A percentile compares a stretch with the other conserved stretches of the same genome.
Evolutionary conservation across 2,888 invertebrate genomes (phyloP).

Genomic region (Standfussiana lucernea): DNA sequence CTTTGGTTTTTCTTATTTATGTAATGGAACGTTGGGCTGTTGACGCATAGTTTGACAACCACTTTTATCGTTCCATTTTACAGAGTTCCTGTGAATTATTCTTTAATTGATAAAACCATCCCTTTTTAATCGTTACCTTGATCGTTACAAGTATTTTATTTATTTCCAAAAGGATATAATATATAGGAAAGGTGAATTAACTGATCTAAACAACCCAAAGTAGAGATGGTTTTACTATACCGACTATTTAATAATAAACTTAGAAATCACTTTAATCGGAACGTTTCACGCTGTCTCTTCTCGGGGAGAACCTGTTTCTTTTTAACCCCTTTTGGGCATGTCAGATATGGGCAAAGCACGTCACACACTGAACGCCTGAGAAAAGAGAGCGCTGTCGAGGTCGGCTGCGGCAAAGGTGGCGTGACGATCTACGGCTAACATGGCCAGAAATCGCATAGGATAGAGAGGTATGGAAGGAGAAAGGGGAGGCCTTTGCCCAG

Average conservation of each 20-base stretch:
- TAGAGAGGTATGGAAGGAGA: too few species aligned
- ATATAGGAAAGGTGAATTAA: accelerated
- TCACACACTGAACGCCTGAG: too few species aligned
- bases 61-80: constrained; percentile 40
- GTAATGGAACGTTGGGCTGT: constrained; percentile 38
- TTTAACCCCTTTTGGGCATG: not conserved
- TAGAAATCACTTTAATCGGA: not conserved
- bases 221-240: not conserved
- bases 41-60: constrained; percentile 64
- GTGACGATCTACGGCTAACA: too few species aligned
- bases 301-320: not conserved
- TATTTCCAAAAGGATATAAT: not conserved
- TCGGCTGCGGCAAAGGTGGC: too few species aligned
- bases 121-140: not conserved
- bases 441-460: too few species aligned
- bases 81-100: not conserved
- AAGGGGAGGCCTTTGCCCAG: too few species aligned
- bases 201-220: not conserved
- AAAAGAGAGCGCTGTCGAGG: too few species aligned
- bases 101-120: accelerated
- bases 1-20: accelerated
- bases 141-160: not conserved
- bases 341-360: too few species aligned
- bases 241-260: not conserved
- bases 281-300: not conserved